These are phyloP conservation scores for Xiphias gladius DNA, from an alignment of 2,113 vertebrate species.

Conservation along the genomic window DNA sequence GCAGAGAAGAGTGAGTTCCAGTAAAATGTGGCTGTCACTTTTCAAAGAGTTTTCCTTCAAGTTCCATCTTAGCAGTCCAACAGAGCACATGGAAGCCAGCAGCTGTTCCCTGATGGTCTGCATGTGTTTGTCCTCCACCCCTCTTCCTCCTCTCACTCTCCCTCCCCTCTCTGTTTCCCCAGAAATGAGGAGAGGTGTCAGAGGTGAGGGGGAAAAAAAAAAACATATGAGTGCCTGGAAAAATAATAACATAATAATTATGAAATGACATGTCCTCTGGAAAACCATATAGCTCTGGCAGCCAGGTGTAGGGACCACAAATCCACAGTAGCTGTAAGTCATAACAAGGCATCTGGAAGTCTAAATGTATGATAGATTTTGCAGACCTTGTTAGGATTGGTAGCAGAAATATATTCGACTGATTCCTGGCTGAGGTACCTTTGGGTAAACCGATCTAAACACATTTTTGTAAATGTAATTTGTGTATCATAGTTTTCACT, in stretches of 20 bases:
- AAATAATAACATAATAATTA: conserved; percentile 39
- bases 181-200: conserved; percentile 44
- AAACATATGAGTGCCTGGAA: conserved; percentile 36
- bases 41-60: conserved; percentile 22
- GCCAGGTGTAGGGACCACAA: not conserved
- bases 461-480: not conserved
- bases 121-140: conserved; percentile 40
- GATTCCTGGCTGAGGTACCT: not conserved
- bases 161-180: conserved; percentile 13
- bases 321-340: not conserved
- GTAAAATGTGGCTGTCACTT: conserved; percentile 22
- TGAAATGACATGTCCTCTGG: conserved; percentile 26
- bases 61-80: conserved; percentile 20
- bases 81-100: conserved; percentile 54
- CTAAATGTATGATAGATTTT: not conserved
- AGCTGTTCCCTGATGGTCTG: conserved; percentile 45
- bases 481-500: not conserved
- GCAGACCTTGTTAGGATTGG: conserved; percentile 7
- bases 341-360: conserved; percentile 10
- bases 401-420: not conserved
- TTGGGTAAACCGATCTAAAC: not conserved
- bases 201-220: not conserved
- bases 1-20: conserved; percentile 9
- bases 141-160: not conserved
- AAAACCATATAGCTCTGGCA: conserved; percentile 35